These are phyloP conservation scores for Acheta domesticus DNA, from an alignment of 2,888 invertebrate genomes.

Conservation along the genomic window DNA sequence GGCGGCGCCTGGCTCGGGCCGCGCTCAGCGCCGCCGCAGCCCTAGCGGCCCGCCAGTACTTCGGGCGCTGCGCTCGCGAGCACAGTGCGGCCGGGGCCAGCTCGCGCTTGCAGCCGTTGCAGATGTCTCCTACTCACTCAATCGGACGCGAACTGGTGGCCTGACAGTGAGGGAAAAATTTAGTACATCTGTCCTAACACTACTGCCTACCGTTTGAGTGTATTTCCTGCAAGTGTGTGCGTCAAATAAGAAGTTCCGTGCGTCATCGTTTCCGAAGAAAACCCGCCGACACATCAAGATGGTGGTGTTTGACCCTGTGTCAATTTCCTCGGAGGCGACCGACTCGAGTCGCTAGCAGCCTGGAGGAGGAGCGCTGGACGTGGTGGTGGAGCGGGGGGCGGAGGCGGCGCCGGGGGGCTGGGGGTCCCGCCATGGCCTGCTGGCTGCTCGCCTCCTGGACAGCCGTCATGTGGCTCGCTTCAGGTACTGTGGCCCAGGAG, in stretches of 20 bases:
- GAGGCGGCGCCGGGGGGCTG: constrained; percentile 18
- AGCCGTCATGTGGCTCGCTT: neutral
- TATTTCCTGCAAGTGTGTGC: neutral
- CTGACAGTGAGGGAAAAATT: neutral
- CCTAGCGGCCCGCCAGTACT: neutral
- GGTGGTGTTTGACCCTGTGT: constrained; percentile 1
- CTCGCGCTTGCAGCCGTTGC: constrained; percentile 1
- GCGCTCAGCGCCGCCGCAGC: constrained; percentile 1
- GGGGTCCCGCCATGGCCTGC: constrained; percentile 10
- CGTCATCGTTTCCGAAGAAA: constrained; percentile 1
- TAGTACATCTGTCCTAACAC: neutral
- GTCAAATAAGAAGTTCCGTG: neutral
- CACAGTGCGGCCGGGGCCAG: constrained; percentile 1
- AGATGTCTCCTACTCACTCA: neutral
- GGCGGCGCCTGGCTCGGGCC: neutral
- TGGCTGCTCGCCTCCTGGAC: constrained; percentile 18
- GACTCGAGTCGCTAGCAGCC: neutral
- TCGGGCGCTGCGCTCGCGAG: constrained; percentile 2
- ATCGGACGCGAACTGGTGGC: neutral
- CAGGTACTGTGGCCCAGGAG: neutral
- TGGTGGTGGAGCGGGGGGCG: neutral
- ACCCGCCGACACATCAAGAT: neutral
- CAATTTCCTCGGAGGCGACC: neutral
- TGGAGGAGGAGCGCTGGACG: constrained; percentile 3
- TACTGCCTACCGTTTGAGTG: neutral